These are phyloP conservation scores for Catharus minimus DNA, from an alignment of 2,113 vertebrate species.

Conservation along the genomic window DNA sequence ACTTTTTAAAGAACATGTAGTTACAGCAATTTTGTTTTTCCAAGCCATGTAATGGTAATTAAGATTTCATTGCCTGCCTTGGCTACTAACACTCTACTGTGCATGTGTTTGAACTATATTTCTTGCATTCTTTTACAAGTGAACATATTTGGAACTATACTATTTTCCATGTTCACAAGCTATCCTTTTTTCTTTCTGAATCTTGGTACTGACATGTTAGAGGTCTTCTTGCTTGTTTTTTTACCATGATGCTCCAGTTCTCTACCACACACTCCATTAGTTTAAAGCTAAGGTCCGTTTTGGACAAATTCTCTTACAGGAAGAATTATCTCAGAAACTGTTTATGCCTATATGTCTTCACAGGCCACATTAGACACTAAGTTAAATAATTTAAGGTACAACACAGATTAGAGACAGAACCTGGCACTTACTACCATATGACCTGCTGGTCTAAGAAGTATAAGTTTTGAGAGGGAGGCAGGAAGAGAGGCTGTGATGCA, in stretches of 20 bases:
- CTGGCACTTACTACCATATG: neutral
- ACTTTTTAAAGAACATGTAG: neutral
- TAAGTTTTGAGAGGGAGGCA: neutral
- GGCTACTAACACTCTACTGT: neutral
- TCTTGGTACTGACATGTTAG: neutral
- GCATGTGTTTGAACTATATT: neutral
- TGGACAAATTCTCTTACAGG: fast-evolving
- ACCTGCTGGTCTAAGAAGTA: neutral
- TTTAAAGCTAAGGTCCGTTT: neutral
- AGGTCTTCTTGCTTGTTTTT: neutral
- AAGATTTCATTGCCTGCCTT: neutral
- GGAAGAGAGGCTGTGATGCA: neutral
- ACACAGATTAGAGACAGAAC: neutral
- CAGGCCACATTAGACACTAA: neutral
- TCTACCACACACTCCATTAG: fast-evolving
- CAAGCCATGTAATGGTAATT: neutral
- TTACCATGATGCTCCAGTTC: neutral
- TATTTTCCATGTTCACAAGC: neutral
- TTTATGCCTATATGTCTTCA: neutral
- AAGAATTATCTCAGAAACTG: neutral
- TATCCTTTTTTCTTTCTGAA: neutral
- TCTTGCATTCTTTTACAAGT: neutral
- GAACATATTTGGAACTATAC: neutral
- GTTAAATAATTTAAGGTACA: neutral
- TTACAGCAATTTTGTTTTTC: neutral